Evolutionary conservation across 2,113 vertebrate species (phyloP).

Genomic region (Notechis scutatus): DNA sequence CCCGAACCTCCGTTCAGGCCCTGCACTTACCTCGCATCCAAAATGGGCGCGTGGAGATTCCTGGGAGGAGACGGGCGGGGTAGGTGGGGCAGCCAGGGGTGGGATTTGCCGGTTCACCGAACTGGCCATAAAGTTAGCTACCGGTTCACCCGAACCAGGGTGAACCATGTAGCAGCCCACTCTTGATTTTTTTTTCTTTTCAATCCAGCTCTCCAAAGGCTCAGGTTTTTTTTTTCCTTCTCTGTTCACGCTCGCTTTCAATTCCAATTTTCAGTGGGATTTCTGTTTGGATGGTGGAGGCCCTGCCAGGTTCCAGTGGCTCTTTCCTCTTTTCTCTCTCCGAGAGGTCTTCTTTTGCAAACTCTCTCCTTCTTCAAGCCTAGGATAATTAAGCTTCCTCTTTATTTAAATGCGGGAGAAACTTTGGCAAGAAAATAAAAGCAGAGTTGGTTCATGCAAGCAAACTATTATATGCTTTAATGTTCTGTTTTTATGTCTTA

Average conservation of each 20-base stretch:
- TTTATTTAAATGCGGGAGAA: background rate
- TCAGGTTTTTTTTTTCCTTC: rapidly evolving
- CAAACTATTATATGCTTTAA: slow-evolving; percentile 25
- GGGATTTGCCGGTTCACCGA: too few species aligned
- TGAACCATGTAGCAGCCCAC: too few species aligned
- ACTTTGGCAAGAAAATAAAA: slow-evolving; percentile 19
- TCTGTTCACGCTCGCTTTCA: background rate
- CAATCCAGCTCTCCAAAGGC: background rate
- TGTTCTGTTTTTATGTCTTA: slow-evolving; percentile 33
- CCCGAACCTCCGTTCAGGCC: too few species aligned
- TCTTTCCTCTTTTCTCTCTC: background rate
- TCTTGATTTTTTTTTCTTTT: background rate
- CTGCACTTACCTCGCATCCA: too few species aligned
- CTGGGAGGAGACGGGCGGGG: too few species aligned
- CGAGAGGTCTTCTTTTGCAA: slow-evolving; percentile 10
- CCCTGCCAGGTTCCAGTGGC: slow-evolving; percentile 10
- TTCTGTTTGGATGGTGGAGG: background rate
- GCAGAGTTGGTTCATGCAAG: background rate
- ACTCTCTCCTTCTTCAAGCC: background rate
- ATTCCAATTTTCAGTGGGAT: background rate
- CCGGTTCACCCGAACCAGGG: too few species aligned
- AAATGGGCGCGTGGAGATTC: too few species aligned
- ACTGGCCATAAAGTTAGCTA: too few species aligned
- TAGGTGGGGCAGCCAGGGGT: too few species aligned
- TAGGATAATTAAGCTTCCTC: slow-evolving; percentile 25